Percentiles rank a stretch among this genome's conserved stretches.
Evolutionary conservation across 2,113 vertebrate species (phyloP).

Genomic region (Lonchura striata): DNA sequence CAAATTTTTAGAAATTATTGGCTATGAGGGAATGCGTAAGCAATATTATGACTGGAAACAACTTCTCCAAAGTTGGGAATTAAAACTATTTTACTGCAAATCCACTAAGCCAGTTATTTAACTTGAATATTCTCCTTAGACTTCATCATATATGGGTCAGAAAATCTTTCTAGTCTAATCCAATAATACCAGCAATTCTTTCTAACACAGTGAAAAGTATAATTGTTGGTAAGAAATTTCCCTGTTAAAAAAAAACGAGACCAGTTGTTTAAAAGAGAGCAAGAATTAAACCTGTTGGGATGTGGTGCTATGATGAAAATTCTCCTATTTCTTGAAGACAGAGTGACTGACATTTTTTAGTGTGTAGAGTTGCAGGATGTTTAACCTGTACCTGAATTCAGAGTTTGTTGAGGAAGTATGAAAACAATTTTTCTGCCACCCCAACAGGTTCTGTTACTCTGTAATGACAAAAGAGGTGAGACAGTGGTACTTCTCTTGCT

Average conservation of each 20-base stretch:
- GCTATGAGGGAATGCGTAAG: neutral
- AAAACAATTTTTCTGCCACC: neutral
- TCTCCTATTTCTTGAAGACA: neutral
- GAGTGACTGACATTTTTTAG: neutral
- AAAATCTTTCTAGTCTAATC: neutral
- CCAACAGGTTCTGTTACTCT: neutral
- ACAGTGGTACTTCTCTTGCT: neutral
- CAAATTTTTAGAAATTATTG: neutral
- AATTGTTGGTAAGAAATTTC: neutral
- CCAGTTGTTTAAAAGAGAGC: neutral
- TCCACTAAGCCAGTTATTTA: neutral
- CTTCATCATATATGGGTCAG: neutral
- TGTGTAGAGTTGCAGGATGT: neutral
- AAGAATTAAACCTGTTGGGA: neutral
- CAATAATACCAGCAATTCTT: neutral
- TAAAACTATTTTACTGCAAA: neutral
- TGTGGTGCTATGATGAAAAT: neutral
- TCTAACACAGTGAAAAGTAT: neutral
- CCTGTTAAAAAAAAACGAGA: neutral
- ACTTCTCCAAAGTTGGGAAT: neutral
- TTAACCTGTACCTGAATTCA: neutral
- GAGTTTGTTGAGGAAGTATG: neutral
- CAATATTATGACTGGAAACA: neutral
- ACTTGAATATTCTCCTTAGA: neutral
- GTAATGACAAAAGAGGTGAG: neutral